Percentiles rank a stretch among this genome's conserved stretches.
Evolutionary conservation across 2,797 vertebrate genomes (phyloP).

Genomic region (Sebastolobus alascanus): DNA sequence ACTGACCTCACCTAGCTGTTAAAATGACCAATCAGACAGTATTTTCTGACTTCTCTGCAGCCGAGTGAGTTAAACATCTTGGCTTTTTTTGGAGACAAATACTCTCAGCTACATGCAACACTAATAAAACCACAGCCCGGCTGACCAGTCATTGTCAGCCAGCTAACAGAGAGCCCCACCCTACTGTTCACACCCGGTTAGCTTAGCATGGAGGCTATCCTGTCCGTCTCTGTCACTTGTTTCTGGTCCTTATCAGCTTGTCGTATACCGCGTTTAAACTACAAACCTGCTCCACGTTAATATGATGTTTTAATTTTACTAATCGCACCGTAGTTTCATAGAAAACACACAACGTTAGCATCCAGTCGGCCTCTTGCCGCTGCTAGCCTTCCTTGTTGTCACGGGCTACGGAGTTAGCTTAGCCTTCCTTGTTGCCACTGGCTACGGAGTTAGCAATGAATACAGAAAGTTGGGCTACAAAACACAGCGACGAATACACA

Average conservation of each 20-base stretch:
- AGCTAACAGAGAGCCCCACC: constrained; percentile 69
- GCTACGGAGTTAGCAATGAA: constrained; percentile 5
- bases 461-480: not conserved
- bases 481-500: not conserved
- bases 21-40: not conserved
- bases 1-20: not conserved
- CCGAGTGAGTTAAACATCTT: not conserved
- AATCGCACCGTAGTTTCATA: not conserved
- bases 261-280: rapidly evolving
- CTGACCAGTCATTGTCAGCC: constrained; percentile 38
- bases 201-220: not conserved
- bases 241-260: not conserved
- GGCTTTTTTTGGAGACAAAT: not conserved
- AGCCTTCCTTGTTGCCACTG: not conserved
- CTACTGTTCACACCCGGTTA: constrained; percentile 35
- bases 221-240: rapidly evolving
- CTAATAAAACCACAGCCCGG: not conserved
- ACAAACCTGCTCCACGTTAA: rapidly evolving
- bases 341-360: not conserved
- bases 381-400: constrained; percentile 50
- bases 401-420: not conserved
- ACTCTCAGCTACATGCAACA: not conserved
- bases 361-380: constrained; percentile 26
- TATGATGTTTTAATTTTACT: not conserved
- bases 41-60: not conserved